phyloP scores from a whole-genome alignment of 2,888 invertebrate genomes.

The Cheilosia grossa region DNA sequence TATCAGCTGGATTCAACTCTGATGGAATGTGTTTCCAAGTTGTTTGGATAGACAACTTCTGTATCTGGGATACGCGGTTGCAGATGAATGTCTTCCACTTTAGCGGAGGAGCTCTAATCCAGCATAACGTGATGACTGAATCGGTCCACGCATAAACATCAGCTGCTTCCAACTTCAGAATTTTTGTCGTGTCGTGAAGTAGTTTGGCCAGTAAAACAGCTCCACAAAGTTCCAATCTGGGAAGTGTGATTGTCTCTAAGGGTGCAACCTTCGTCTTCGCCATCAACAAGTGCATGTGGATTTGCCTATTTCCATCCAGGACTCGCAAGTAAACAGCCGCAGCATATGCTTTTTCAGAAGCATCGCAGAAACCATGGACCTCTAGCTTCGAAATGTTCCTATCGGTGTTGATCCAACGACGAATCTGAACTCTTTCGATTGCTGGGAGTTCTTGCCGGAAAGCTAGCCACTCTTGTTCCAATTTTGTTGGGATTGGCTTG shows the following conservation, averaged over 20 bases:
- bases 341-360: neutral
- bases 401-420: constrained; percentile 12
- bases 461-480: neutral
- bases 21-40: constrained; percentile 5
- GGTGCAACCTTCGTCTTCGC: constrained; percentile 5
- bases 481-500: no score
- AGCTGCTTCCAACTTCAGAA: neutral
- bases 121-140: constrained; percentile 9
- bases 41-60: neutral
- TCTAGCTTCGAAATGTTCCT: neutral
- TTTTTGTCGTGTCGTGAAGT: neutral
- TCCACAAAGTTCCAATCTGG: neutral
- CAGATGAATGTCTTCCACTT: no score
- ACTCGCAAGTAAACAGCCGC: neutral
- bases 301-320: neutral
- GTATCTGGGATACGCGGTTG: constrained; percentile 18
- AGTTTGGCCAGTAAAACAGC: neutral
- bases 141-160: constrained; percentile 8
- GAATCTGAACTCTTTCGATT: neutral
- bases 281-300: constrained; percentile 14
- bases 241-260: neutral
- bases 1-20: constrained; percentile 14
- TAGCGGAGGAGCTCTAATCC: no score
- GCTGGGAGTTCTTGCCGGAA: neutral
- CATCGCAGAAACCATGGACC: neutral